Conservation (phyloP, 2,113 vertebrate genomes). For the Tringa solitaria region DNA sequence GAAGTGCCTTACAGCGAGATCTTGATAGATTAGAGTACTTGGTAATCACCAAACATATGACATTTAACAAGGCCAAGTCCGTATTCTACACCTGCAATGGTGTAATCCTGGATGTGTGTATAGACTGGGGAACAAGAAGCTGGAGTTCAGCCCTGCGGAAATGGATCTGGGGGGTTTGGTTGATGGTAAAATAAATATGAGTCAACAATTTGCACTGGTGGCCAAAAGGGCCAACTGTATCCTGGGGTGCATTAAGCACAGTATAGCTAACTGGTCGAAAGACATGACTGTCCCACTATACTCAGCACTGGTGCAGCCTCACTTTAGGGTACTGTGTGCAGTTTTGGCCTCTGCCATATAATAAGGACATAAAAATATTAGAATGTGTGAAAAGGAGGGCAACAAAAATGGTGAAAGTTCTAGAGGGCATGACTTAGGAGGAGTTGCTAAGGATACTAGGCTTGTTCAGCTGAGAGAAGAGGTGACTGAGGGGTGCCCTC, state of each 20-base stretch:
- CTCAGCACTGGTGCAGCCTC: neutral
- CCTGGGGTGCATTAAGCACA: too few species aligned
- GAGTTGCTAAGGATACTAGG: neutral
- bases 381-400: neutral
- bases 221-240: neutral
- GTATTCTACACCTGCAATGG: accelerated
- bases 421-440: neutral
- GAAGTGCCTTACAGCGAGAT: neutral
- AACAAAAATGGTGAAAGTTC: neutral
- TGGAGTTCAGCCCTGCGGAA: neutral
- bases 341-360: neutral
- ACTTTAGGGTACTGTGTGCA: neutral
- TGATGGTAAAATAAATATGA: neutral
- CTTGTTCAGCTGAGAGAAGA: neutral
- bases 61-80: neutral
- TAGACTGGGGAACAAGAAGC: neutral
- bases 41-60: accelerated
- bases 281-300: too few species aligned
- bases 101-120: neutral
- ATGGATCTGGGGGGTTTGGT: accelerated
- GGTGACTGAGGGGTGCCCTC: neutral
- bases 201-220: neutral
- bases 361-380: neutral
- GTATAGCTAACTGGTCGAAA: neutral
- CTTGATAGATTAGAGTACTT: neutral